Evolutionary conservation across 2,888 invertebrate genomes (phyloP).

Genomic region (Rotaria magnacalcarata): DNA sequence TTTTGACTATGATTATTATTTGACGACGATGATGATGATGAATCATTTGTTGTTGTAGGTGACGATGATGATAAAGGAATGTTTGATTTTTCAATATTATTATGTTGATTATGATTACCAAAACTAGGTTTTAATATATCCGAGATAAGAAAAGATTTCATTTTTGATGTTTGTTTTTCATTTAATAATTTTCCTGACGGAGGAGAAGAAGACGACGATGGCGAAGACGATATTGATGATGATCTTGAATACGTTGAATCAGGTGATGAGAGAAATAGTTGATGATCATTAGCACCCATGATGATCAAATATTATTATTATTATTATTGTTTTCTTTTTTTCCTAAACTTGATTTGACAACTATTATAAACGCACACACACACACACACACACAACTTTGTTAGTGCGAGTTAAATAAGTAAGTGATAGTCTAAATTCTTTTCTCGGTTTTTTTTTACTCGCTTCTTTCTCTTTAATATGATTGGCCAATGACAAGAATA

Average conservation of each 20-base stretch:
- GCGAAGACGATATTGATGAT: not conserved
- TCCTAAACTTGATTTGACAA: not conserved
- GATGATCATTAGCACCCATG: slow-evolving; percentile 5
- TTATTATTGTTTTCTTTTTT: too few relatives aligned
- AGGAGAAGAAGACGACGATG: not conserved
- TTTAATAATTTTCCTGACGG: not conserved
- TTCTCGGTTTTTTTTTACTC: not conserved
- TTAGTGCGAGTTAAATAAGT: not conserved
- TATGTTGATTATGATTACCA: not conserved
- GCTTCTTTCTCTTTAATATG: not conserved
- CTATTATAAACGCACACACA: not conserved
- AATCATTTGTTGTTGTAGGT: not conserved
- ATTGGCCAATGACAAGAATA: not conserved
- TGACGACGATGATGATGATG: slow-evolving; percentile 23
- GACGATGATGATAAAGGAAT: not conserved
- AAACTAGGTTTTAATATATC: slow-evolving; percentile 31
- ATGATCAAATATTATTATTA: not conserved
- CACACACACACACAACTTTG: not conserved
- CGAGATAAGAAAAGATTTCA: slow-evolving; percentile 34
- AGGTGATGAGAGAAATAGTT: not conserved
- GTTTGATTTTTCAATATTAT: not conserved
- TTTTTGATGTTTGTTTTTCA: not conserved
- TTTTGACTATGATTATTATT: not conserved
- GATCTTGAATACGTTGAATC: slow-evolving; percentile 15
- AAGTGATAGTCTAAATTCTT: not conserved